Conservation (phyloP, 2,113 vertebrate genomes). For the Caracal caracal region DNA sequence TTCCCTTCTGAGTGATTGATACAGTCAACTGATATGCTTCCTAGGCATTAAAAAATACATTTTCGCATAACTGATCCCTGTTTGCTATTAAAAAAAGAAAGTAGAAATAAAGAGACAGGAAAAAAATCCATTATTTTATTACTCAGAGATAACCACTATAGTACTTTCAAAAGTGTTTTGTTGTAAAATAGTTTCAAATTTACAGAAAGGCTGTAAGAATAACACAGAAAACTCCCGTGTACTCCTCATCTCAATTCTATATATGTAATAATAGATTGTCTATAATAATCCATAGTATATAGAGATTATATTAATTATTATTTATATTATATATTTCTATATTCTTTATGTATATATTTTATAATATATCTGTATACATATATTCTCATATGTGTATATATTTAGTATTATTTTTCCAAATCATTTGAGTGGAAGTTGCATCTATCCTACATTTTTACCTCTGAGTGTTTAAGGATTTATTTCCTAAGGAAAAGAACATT, state of each 20-base stretch:
- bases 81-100: neutral
- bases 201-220: neutral
- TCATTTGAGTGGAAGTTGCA: neutral
- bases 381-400: no score
- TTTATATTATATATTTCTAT: neutral
- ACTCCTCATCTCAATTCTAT: neutral
- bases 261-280: neutral
- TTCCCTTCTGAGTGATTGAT: neutral
- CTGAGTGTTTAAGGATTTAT: neutral
- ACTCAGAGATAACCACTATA: neutral
- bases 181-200: constrained; percentile 25
- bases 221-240: neutral
- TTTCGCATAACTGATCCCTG: neutral
- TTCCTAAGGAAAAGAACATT: neutral
- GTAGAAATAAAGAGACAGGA: neutral
- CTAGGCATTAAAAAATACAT: neutral
- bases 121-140: neutral
- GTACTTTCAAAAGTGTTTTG: neutral
- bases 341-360: neutral
- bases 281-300: neutral
- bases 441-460: neutral
- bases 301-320: neutral
- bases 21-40: neutral
- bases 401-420: neutral
- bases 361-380: neutral